These are phyloP conservation scores for Pristionchus mayeri DNA, from an alignment of 2,888 invertebrate species.

Conservation along the genomic window DNA sequence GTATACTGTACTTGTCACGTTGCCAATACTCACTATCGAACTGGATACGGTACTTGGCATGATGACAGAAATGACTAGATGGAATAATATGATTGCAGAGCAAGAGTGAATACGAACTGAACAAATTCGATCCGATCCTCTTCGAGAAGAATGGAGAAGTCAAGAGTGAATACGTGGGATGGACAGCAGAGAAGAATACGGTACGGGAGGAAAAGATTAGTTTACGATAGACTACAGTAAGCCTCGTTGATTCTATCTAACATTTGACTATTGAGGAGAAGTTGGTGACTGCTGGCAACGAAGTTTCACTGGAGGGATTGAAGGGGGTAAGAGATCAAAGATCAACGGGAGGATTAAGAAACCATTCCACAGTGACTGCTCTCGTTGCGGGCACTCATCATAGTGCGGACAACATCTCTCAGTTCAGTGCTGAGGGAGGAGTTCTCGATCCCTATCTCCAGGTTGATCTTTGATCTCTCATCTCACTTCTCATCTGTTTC, in stretches of 20 bases:
- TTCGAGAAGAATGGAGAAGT: slow-evolving; percentile 14
- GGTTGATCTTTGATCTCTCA: slow-evolving; percentile 24
- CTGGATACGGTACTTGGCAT: not conserved
- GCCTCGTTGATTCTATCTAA: too few relatives aligned
- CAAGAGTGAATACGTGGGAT: slow-evolving; percentile 20
- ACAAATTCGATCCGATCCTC: slow-evolving; percentile 15
- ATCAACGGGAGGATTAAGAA: not conserved
- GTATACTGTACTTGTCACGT: not conserved
- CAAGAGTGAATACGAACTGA: slow-evolving; percentile 34
- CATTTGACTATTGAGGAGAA: not conserved
- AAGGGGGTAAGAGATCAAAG: not conserved
- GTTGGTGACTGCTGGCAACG: not conserved
- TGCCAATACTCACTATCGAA: too few relatives aligned
- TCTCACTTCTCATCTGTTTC: not conserved
- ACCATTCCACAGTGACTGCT: too few relatives aligned
- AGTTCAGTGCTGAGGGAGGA: not conserved
- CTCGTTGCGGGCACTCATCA: too few relatives aligned
- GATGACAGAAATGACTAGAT: not conserved
- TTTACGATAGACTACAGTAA: too few relatives aligned
- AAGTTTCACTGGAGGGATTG: not conserved
- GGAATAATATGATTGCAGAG: not conserved
- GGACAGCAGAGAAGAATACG: not conserved
- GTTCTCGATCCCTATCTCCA: not conserved
- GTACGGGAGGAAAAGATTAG: too few relatives aligned
- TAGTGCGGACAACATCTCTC: not conserved